These are phyloP conservation scores for Hydropotes inermis DNA, from an alignment of 2,113 vertebrate species.

Conservation along the genomic window DNA sequence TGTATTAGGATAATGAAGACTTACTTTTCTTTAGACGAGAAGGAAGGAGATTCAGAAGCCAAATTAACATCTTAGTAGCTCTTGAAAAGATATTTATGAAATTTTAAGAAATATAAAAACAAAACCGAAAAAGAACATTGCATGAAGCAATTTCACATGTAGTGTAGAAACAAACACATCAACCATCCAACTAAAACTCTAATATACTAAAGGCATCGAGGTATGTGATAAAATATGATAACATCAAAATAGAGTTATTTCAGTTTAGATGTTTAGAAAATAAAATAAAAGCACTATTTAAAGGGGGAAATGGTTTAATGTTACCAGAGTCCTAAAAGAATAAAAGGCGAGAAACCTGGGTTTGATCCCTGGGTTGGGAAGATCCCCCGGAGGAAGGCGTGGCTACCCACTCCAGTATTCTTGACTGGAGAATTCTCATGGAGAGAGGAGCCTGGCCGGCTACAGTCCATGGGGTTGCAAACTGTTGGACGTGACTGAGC, in stretches of 20 bases:
- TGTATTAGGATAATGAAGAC: neutral
- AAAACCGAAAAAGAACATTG: neutral
- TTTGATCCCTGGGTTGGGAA: neutral
- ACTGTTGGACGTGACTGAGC: neutral
- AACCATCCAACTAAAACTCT: neutral
- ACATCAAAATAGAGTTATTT: neutral
- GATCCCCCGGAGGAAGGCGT: neutral
- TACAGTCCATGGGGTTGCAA: neutral
- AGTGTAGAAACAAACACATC: neutral
- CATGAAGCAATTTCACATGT: neutral
- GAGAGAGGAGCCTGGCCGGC: neutral
- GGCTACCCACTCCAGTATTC: neutral
- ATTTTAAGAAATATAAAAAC: neutral
- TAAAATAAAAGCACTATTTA: neutral
- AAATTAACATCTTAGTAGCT: neutral
- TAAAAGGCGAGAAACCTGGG: neutral
- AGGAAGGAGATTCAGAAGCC: neutral
- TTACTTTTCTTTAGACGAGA: neutral
- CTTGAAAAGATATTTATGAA: neutral
- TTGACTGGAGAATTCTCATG: neutral
- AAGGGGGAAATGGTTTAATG: neutral
- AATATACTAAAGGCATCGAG: neutral
- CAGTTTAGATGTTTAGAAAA: neutral
- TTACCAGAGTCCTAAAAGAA: neutral
- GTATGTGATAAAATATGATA: neutral